Conservation (phyloP, 2,113 vertebrate genomes). For the Brachypodius melanocephalos region DNA sequence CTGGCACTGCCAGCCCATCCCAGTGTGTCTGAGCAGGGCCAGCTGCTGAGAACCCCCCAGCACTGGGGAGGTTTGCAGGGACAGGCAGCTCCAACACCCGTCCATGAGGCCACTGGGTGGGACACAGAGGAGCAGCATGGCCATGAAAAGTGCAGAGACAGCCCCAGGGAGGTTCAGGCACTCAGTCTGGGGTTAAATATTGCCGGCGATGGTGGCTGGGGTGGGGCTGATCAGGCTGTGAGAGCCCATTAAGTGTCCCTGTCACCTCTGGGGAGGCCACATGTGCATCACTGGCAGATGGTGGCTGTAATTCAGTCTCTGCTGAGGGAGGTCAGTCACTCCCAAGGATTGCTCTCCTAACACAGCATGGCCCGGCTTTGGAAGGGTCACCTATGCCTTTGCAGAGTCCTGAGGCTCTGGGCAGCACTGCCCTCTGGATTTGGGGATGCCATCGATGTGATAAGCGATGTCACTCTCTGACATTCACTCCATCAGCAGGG, state of each 20-base stretch:
- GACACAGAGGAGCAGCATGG: fast-evolving
- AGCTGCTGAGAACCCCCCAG: not conserved
- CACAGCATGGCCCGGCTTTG: not conserved
- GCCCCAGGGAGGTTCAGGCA: fast-evolving
- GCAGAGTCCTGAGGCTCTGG: not conserved
- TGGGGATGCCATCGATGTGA: not conserved
- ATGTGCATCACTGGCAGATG: fast-evolving
- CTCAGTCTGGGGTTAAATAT: not conserved
- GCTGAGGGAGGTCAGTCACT: too few relatives aligned
- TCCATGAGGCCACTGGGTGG: fast-evolving
- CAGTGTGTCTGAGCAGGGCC: fast-evolving
- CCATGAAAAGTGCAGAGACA: fast-evolving
- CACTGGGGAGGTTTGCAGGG: too few relatives aligned
- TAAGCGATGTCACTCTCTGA: not conserved
- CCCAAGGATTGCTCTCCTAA: not conserved
- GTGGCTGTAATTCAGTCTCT: not conserved
- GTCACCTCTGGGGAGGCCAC: fast-evolving
- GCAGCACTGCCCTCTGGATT: not conserved
- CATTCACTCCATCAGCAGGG: fast-evolving
- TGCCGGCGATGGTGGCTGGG: not conserved
- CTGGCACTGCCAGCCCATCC: not conserved
- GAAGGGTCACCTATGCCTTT: not conserved
- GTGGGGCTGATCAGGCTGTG: not conserved
- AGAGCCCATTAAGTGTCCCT: not conserved
- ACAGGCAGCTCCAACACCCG: not conserved